These are phyloP conservation scores for Potamarius usumacintae DNA, from an alignment of 2,113 vertebrate genomes.

Conservation along the genomic window DNA sequence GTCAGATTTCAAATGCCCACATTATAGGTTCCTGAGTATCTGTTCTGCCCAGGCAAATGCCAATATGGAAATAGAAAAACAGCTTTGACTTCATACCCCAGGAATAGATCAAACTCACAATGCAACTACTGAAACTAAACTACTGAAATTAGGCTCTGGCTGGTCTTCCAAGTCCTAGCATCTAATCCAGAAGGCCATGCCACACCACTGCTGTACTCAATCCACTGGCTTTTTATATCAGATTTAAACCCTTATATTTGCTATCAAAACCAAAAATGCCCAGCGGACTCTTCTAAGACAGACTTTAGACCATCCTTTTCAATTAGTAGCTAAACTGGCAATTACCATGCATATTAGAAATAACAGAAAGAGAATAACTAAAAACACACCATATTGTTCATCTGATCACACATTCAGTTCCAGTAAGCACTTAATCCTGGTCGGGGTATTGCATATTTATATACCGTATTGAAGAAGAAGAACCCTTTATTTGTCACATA, in stretches of 20 bases:
- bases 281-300: not conserved
- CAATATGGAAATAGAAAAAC: not conserved
- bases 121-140: not conserved
- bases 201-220: not conserved
- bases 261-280: not conserved
- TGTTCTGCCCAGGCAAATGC: not conserved
- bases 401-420: not conserved
- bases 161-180: not conserved
- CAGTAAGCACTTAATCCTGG: not conserved
- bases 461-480: not conserved
- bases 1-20: not conserved
- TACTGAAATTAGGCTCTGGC: not conserved
- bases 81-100: not conserved
- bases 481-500: no score
- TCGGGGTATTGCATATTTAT: not conserved
- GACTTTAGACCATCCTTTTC: not conserved
- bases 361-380: not conserved
- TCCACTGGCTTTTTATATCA: not conserved
- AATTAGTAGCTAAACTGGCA: not conserved
- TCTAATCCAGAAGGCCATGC: not conserved
- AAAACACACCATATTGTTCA: not conserved
- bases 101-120: not conserved
- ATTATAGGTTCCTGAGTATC: not conserved
- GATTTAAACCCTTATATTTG: not conserved
- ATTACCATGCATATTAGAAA: not conserved